A percentile compares a stretch with the other conserved stretches of the same genome.
These are phyloP conservation scores for Nannoperca australis DNA, from an alignment of 2,797 vertebrate species.

Conservation along the genomic window DNA sequence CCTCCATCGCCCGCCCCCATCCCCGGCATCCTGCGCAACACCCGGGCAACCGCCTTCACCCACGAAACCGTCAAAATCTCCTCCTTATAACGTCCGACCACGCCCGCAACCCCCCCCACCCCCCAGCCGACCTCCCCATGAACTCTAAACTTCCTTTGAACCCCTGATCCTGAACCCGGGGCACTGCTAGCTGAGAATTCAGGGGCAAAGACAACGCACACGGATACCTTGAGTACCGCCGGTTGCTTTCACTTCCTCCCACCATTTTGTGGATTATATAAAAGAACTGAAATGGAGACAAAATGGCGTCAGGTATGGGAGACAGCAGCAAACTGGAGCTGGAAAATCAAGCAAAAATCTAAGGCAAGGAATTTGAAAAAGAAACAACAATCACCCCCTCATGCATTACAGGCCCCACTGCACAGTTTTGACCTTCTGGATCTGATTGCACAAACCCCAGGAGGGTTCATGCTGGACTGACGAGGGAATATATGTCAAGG, in stretches of 20 bases:
- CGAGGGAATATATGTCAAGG: background rate
- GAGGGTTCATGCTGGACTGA: background rate
- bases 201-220: conserved; percentile 7
- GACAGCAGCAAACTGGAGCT: background rate
- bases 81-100: conserved; percentile 86
- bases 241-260: conserved; percentile 26
- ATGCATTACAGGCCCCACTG: conserved; percentile 2
- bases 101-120: background rate
- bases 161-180: conserved; percentile 39
- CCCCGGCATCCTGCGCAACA: conserved; percentile 88
- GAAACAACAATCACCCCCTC: background rate
- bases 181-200: conserved; percentile 36
- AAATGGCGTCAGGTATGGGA: background rate
- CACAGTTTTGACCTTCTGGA: conserved; percentile 33
- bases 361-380: background rate
- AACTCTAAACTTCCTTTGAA: conserved; percentile 29
- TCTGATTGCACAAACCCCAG: conserved; percentile 39
- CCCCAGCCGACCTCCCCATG: conserved; percentile 10
- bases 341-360: background rate
- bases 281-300: background rate
- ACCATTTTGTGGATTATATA: conserved; percentile 16
- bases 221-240: background rate
- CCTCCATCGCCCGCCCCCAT: conserved; percentile 85
- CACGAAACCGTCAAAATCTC: conserved; percentile 91
- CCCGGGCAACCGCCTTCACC: conserved; percentile 86